Evolutionary conservation across 1,140 invertebrate species (phyloP).

Genomic region (Polyergus mexicanus): DNA sequence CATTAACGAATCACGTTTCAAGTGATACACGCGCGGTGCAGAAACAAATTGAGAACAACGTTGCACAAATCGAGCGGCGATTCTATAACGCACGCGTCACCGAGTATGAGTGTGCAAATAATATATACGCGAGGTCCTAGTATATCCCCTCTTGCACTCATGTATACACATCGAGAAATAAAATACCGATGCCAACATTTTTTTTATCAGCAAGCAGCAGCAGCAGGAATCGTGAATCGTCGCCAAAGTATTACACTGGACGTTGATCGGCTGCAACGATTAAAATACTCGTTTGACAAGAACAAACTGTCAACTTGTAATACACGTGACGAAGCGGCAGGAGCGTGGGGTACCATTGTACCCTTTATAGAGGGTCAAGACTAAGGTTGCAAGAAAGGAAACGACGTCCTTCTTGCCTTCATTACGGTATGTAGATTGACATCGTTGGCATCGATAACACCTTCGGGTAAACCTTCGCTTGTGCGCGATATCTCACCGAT

Average conservation of each 20-base stretch:
- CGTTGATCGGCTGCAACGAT: background rate
- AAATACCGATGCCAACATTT: background rate
- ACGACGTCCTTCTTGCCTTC: constrained; percentile 46
- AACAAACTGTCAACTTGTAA: constrained; percentile 2
- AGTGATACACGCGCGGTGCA: constrained; percentile 52
- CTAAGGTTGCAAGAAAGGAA: constrained; percentile 67
- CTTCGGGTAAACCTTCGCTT: background rate
- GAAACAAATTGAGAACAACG: constrained; percentile 55
- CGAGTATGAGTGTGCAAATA: constrained; percentile 14
- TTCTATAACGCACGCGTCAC: background rate
- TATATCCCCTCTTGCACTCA: background rate
- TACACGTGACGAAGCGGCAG: background rate
- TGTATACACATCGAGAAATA: background rate
- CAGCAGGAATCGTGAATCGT: constrained; percentile 6
- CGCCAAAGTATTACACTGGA: background rate
- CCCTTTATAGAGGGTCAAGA: constrained; percentile 62
- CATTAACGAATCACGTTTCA: constrained; percentile 73
- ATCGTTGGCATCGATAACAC: constrained; percentile 66
- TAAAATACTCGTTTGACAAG: background rate
- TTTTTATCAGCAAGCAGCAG: background rate
- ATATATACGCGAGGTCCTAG: background rate
- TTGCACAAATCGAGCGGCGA: constrained; percentile 21
- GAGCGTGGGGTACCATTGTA: background rate
- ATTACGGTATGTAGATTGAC: constrained; percentile 65
- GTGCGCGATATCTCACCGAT: constrained; percentile 51